Evolutionary conservation across 2,888 invertebrate species (phyloP), one percentile per base, ranked within the genome.

Genomic region (Metalampra italica): DNA sequence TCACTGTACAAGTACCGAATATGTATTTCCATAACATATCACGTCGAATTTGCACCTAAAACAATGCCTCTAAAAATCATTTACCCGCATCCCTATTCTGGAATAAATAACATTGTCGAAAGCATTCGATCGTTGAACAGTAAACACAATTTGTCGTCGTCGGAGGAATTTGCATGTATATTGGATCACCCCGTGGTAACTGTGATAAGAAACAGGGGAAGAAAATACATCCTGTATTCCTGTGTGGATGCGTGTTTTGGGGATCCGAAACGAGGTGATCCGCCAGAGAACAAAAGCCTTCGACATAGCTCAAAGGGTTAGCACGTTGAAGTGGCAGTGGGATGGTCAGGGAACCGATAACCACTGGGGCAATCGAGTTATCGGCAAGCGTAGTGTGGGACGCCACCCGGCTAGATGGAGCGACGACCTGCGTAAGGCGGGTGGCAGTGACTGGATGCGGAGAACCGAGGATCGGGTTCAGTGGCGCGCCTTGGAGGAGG

Each of bases 101-200:
- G 15, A 50, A 47, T 46, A 15, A 12, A 41, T 13, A 30, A 15
- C 12, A 45, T 48, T 51, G 13, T 34, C 37, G 34, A 34, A 30
- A n/a, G 30, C 37, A 44, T 29, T 45, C 46, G 46, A 40, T 40
- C 15, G 15, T 14, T 37, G 36, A 4, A 15, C 43, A 45, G 46
- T 53, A 65, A 71, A 73, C 63, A 59, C 69, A 71, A 71, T 73
- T 71, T 72, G 69, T 65, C 53, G 62, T 64, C 66, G 62, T 49
- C n/a, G 46, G 43, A 38, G 30, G 50, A 63, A 75, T 75, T 75
- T 74, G 68, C 75, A 75, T 75, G 62, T 71, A 68, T 75, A 74
- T 75, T 71, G 66, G 60, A 61, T 60, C 57, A 61, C 59, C 47
- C 22, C 15, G 14, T 34, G 51, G 49, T 43, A 47, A 44, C 45